These are phyloP conservation scores for Erpobdella octoculata DNA, from an alignment of 2,888 invertebrate genomes.

Conservation along the genomic window DNA sequence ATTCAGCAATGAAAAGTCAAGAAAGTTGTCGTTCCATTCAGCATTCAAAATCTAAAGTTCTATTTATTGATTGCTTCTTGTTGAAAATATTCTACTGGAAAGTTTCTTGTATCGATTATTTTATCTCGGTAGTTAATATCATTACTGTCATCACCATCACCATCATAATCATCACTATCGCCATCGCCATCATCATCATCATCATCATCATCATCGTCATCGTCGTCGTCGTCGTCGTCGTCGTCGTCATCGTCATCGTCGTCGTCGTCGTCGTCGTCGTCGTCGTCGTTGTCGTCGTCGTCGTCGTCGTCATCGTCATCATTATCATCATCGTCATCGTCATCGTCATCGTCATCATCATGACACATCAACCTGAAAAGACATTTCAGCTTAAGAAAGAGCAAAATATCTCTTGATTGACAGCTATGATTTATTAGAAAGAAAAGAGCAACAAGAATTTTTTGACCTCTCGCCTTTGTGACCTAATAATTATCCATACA, in stretches of 20 bases:
- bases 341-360: neutral
- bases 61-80: too few species aligned
- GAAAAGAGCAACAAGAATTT: neutral
- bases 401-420: neutral
- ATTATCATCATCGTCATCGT: neutral
- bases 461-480: too few species aligned
- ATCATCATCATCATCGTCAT: conserved; percentile 24
- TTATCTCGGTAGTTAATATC: neutral
- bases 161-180: conserved; percentile 26
- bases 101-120: neutral
- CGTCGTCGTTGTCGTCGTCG: conserved; percentile 25
- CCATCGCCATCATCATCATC: conserved; percentile 26
- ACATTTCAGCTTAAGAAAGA: too few species aligned
- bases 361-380: neutral
- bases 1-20: neutral
- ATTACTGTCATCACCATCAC: conserved; percentile 18
- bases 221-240: conserved; percentile 23
- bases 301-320: neutral
- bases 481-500: too few species aligned
- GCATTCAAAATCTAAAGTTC: neutral
- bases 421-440: neutral
- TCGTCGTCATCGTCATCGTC: conserved; percentile 27
- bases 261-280: conserved; percentile 21
- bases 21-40: neutral
- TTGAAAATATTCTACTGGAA: neutral